These are phyloP conservation scores for Bombus superbus DNA, from an alignment of 1,140 invertebrate species.

Conservation along the genomic window DNA sequence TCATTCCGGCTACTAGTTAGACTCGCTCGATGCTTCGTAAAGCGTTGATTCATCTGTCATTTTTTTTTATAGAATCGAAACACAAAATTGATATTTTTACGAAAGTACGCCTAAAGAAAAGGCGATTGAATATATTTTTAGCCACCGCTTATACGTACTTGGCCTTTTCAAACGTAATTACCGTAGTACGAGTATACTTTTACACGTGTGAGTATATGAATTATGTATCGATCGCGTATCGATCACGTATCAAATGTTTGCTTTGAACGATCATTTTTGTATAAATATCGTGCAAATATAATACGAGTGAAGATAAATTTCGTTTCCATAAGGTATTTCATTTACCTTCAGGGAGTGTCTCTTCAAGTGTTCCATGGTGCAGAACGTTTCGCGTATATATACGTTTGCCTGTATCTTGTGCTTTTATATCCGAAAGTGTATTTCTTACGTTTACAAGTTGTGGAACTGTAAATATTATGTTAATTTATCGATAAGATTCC, in stretches of 20 bases:
- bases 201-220: no score
- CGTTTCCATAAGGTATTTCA: not conserved
- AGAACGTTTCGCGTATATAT: not conserved
- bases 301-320: not conserved
- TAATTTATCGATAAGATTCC: not conserved
- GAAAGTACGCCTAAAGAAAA: no score
- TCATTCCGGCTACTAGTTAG: constrained; percentile 35
- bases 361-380: not conserved
- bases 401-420: not conserved
- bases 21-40: constrained; percentile 26
- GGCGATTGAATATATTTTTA: not conserved
- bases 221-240: not conserved
- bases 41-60: not conserved
- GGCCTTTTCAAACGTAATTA: not conserved
- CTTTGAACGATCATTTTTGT: not conserved
- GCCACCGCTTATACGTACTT: not conserved
- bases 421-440: not conserved
- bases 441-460: not conserved
- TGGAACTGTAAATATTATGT: not conserved
- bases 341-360: constrained; percentile 28
- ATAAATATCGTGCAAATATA: not conserved
- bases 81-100: no score
- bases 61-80: no score
- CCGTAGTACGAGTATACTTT: not conserved
- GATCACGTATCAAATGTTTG: not conserved